These are phyloP conservation scores for Denticeps clupeoides DNA, from an alignment of 2,797 vertebrate species.

Conservation along the genomic window DNA sequence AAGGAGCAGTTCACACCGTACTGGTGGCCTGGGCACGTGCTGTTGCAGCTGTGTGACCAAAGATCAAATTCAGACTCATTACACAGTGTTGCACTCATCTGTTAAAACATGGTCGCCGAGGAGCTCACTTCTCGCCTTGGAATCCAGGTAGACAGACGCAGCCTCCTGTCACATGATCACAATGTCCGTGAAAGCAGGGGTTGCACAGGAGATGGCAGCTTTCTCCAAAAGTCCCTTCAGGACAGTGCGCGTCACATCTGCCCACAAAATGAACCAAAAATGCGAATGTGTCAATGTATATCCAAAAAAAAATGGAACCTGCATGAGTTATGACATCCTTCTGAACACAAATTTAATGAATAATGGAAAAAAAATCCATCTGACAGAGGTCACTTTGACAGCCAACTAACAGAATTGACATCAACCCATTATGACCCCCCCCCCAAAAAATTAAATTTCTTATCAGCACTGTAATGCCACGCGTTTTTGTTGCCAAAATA, in stretches of 20 bases:
- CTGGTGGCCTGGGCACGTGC: slow-evolving; percentile 66
- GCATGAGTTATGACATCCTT: no score
- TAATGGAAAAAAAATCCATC: no score
- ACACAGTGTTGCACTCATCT: no score
- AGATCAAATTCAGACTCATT: not conserved
- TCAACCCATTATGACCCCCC: no score
- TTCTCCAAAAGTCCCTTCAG: slow-evolving; percentile 65
- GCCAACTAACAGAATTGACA: no score
- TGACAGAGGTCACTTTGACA: no score
- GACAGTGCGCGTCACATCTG: slow-evolving; percentile 77
- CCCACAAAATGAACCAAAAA: slow-evolving; percentile 4
- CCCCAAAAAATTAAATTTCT: no score
- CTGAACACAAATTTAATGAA: not conserved
- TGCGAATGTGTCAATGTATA: no score
- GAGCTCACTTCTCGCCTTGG: slow-evolving; percentile 74
- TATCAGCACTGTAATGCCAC: no score
- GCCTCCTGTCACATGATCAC: slow-evolving; percentile 75
- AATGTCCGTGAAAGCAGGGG: slow-evolving; percentile 66
- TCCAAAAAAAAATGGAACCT: no score
- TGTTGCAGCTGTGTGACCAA: slow-evolving; percentile 71
- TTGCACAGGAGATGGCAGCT: slow-evolving; percentile 65
- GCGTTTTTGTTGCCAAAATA: no score
- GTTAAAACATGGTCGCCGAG: no score
- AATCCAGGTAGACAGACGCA: slow-evolving; percentile 78
- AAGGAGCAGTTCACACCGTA: slow-evolving; percentile 80